These are phyloP conservation scores for Myripristis jacobus DNA, from an alignment of 2,797 vertebrate genomes.

Conservation along the genomic window DNA sequence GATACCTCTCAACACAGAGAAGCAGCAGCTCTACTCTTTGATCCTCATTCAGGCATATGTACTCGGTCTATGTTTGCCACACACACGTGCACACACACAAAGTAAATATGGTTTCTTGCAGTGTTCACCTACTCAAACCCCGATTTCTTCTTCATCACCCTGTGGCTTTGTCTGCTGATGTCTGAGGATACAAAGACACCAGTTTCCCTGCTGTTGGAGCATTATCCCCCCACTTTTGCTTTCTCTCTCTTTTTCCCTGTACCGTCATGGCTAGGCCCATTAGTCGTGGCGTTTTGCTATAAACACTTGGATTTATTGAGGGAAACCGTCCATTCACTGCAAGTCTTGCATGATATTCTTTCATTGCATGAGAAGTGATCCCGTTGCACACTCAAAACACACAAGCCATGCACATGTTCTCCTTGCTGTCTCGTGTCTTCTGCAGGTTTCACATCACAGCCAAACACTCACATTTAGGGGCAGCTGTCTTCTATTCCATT, in stretches of 20 bases:
- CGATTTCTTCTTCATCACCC: slow-evolving; percentile 2
- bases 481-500: slow-evolving; percentile 65
- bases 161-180: background rate
- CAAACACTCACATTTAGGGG: slow-evolving; percentile 33
- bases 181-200: slow-evolving; percentile 23
- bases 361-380: slow-evolving; percentile 72
- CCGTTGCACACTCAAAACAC: slow-evolving; percentile 59
- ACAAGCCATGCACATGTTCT: slow-evolving; percentile 22
- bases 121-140: too few relatives aligned
- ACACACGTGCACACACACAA: background rate
- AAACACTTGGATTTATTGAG: slow-evolving; percentile 77
- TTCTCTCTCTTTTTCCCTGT: slow-evolving; percentile 17
- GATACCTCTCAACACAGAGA: too few relatives aligned
- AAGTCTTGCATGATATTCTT: slow-evolving; percentile 77
- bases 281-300: slow-evolving; percentile 67
- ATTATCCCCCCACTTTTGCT: background rate
- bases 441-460: slow-evolving; percentile 24
- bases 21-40: too few relatives aligned
- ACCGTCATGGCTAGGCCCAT: slow-evolving; percentile 64
- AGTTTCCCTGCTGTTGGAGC: background rate
- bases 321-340: slow-evolving; percentile 73
- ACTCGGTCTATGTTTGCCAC: too few relatives aligned
- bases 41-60: too few relatives aligned
- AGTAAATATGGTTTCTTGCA: background rate
- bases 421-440: background rate